Evolutionary conservation across 2,888 invertebrate genomes (phyloP).

Genomic region (Nemotelus pantherinus): DNA sequence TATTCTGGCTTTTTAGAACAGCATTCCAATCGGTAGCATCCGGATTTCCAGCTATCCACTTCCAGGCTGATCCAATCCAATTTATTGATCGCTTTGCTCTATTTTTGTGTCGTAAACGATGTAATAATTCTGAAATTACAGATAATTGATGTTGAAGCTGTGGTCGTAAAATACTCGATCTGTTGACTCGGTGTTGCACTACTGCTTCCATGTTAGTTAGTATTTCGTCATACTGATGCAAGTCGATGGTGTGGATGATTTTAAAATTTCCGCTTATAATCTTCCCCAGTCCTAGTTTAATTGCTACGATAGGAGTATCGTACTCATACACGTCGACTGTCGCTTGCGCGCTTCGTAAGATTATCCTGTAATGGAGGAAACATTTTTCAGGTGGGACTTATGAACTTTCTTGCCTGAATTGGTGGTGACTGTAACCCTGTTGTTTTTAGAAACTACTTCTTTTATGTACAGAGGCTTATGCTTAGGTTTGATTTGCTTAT

Average conservation of each 20-base stretch:
- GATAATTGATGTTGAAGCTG: too few relatives aligned
- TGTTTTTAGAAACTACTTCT: background rate
- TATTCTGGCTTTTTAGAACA: too few relatives aligned
- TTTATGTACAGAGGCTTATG: background rate
- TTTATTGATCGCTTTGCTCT: too few relatives aligned
- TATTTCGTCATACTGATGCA: too few relatives aligned
- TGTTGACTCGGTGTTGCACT: background rate
- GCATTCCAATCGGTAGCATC: too few relatives aligned
- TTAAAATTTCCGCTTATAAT: too few relatives aligned
- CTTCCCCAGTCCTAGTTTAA: background rate
- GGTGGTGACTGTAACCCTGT: background rate
- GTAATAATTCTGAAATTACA: too few relatives aligned
- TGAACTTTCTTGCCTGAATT: background rate
- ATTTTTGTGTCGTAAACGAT: too few relatives aligned
- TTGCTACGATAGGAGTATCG: background rate
- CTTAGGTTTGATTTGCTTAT: background rate
- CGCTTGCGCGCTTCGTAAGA: background rate
- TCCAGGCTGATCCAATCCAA: too few relatives aligned
- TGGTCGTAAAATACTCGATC: too few relatives aligned
- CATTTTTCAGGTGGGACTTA: background rate
- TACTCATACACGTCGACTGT: background rate
- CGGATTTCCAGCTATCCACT: too few relatives aligned
- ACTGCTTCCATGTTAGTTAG: background rate
- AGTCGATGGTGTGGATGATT: too few relatives aligned
- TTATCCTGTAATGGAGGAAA: background rate